Percentiles rank a stretch among this genome's conserved stretches.
phyloP scores from a whole-genome alignment of 1,140 invertebrate genomes.

The Colletes latitarsis region DNA sequence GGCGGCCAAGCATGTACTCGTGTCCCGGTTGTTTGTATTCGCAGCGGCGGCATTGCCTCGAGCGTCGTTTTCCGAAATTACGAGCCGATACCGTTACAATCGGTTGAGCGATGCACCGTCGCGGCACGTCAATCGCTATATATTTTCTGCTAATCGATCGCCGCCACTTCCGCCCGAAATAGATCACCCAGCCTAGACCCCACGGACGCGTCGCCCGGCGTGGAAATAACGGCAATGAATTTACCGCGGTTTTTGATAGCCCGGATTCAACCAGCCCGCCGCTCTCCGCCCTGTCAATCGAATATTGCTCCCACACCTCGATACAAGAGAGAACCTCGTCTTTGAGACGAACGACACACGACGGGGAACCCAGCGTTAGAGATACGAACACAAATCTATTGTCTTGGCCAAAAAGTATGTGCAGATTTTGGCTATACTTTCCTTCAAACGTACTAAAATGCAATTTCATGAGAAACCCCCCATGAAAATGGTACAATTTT shows the following conservation, averaged over 20 bases:
- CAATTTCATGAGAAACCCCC: no score
- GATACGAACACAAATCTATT: no score
- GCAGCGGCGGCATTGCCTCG: constrained; percentile 38
- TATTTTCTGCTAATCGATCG: constrained; percentile 64
- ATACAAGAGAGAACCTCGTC: no score
- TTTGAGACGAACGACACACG: no score
- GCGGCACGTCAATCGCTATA: constrained; percentile 64
- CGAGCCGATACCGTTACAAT: constrained; percentile 64
- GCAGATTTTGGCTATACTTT: no score
- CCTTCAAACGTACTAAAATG: no score
- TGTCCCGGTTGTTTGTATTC: constrained; percentile 61
- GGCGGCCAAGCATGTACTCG: constrained; percentile 13
- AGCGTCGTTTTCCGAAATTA: constrained; percentile 65
- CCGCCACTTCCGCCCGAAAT: constrained; percentile 56
- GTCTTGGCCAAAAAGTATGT: no score
- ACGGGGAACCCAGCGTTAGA: no score
- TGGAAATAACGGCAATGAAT: constrained; percentile 48
- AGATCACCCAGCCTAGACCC: constrained; percentile 48
- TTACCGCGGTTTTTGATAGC: constrained; percentile 43
- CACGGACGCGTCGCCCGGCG: constrained; percentile 18
- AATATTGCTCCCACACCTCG: background rate
- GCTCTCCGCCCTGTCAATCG: constrained; percentile 13
- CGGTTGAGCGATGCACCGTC: constrained; percentile 60
- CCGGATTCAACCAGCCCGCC: constrained; percentile 2
- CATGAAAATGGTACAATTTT: no score